These are phyloP conservation scores for Hipposideros armiger DNA, from an alignment of 2,113 vertebrate species.

Conservation along the genomic window DNA sequence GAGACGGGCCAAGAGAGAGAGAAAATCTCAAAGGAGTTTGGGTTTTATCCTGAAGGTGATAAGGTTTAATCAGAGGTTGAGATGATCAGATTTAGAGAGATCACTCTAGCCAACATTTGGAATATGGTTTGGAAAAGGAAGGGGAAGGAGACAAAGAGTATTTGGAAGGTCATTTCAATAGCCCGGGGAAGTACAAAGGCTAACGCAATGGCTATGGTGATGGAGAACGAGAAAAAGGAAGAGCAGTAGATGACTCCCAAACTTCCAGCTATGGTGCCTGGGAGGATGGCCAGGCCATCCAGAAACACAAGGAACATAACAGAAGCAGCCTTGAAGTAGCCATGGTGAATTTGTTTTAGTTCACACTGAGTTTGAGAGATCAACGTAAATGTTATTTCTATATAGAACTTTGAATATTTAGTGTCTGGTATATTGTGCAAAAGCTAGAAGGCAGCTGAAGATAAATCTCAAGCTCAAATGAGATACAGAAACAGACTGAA, in stretches of 20 bases:
- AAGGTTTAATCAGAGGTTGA: background rate
- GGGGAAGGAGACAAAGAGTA: background rate
- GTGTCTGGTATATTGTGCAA: background rate
- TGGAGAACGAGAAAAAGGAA: background rate
- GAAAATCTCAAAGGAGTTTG: background rate
- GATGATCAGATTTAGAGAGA: background rate
- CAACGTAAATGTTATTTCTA: background rate
- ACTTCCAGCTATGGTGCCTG: background rate
- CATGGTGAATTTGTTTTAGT: background rate
- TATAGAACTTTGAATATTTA: background rate
- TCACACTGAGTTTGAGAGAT: background rate
- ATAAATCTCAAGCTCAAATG: background rate
- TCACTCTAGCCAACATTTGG: background rate
- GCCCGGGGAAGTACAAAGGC: background rate
- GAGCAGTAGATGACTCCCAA: background rate
- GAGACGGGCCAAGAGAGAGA: background rate
- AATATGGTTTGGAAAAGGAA: constrained; percentile 33
- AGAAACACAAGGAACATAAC: background rate
- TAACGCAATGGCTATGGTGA: background rate
- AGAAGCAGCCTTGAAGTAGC: constrained; percentile 26
- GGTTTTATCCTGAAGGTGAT: constrained; percentile 29
- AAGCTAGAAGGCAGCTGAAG: background rate
- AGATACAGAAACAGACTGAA: background rate
- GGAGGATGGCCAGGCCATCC: background rate
- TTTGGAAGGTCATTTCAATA: background rate